Evolutionary conservation across 2,888 invertebrate species (phyloP).

Genomic region (Mimumesa dahlbomi): DNA sequence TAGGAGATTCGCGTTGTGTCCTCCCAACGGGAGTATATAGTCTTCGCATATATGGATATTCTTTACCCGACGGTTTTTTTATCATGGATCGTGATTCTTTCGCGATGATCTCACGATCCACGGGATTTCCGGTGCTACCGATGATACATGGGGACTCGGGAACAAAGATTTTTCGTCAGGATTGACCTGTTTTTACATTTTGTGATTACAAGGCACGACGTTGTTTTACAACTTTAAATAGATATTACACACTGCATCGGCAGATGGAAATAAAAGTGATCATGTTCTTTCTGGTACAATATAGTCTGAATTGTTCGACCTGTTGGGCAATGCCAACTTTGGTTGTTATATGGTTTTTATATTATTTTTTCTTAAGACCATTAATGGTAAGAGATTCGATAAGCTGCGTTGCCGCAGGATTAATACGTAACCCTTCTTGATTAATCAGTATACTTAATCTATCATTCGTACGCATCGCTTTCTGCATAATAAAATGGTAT

Average conservation of each 20-base stretch:
- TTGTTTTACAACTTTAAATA: no score
- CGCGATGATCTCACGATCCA: constrained; percentile 43
- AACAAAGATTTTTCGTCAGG: no score
- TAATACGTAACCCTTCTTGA: constrained; percentile 24
- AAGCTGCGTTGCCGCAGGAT: constrained; percentile 5
- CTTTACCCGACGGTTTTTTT: not conserved
- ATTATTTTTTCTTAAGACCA: not conserved
- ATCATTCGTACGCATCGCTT: constrained; percentile 32
- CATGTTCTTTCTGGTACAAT: no score
- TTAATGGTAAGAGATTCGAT: not conserved
- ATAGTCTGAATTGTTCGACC: not conserved
- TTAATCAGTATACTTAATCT: constrained; percentile 17
- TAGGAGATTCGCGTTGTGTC: constrained; percentile 14
- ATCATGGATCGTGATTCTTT: not conserved
- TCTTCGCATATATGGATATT: not conserved
- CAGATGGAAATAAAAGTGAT: no score
- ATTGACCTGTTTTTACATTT: no score
- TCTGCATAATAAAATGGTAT: constrained; percentile 24
- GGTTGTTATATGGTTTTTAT: not conserved
- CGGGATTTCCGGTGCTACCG: constrained; percentile 6
- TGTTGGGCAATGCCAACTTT: not conserved
- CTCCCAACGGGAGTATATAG: constrained; percentile 1
- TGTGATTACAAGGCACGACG: no score
- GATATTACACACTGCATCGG: no score
- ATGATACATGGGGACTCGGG: no score